Base-by-base conservation (phyloP, 2,797 vertebrate genomes). In the Liasis olivaceus region DNA sequence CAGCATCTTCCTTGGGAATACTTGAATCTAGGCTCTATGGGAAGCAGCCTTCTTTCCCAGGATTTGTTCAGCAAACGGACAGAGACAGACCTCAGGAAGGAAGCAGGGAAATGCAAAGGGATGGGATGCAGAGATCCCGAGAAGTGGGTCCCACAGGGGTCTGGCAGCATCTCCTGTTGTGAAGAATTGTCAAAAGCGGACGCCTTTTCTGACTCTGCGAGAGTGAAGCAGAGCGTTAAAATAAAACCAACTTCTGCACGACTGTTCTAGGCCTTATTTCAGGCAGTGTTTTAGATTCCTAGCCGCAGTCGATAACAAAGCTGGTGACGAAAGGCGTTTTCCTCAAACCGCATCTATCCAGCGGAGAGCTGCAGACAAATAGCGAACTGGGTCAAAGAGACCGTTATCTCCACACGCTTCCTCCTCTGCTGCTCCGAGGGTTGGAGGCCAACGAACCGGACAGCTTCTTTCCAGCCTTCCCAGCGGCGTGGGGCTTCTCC, bases 381-480 rank as follows among this genome's bases (percentile, higher is more conserved):
- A n/a, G 20, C 3, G 2, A n/a, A 56, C 13, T 0, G 81, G 15
- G 11, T 2, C 2, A 2, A 8, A 63, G 31, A 59, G 56, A 31
- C 13, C 0, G 15, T 90, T 88, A 94, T 85, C 91, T 72, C 94
- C 94, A 94, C 17, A 93, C 85, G 0, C 66, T 5, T 0, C 91
- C 87, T n/a, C 86, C 93, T n/a, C 42, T 66, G 84, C 93, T 89
- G 62, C 20, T 8, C 8, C 89, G 85, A 28, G 86, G 5, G 14
- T 63, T 28, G 93, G 91, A 56, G 84, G 69, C 87, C 90, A 94
- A 85, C 12, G 42, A 69, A 0, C 54, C 66, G 1, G 88, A 58
- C 0, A 4, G 31, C 9, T 90, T 95, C 85, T 56, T 94, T 69
- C 88, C 26, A 0, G 62, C 15, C 51, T 91, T 91, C 84, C 59